These are phyloP conservation scores for Heteractis magnifica DNA, from an alignment of 92 coral and sea anemone genomes.

Conservation along the genomic window DNA sequence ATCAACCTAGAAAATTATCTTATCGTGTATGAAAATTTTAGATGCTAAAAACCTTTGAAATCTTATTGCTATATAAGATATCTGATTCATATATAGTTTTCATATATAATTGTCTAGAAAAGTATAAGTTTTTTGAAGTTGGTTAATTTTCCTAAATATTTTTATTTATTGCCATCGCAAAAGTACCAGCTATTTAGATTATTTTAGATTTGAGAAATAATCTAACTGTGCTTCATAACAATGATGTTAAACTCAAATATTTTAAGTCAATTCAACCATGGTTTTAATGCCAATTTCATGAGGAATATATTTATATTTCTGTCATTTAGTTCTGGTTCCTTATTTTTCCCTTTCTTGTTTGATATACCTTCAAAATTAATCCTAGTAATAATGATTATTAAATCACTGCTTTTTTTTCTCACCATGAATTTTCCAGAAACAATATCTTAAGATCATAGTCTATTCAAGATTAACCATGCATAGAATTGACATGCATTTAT, in stretches of 20 bases:
- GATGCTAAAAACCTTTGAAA: too few relatives aligned
- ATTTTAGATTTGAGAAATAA: neutral
- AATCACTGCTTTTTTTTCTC: neutral
- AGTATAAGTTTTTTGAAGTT: too few relatives aligned
- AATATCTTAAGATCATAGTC: neutral
- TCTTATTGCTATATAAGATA: too few relatives aligned
- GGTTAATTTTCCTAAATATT: too few relatives aligned
- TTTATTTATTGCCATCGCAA: too few relatives aligned
- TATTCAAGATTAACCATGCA: neutral
- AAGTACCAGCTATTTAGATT: neutral
- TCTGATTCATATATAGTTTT: too few relatives aligned
- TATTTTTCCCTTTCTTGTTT: neutral
- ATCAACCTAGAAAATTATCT: neutral
- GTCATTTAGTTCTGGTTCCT: neutral
- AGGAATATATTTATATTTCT: neutral
- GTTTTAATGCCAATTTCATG: neutral
- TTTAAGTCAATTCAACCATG: neutral
- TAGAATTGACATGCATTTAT: neutral
- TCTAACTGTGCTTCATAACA: neutral
- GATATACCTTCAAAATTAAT: neutral
- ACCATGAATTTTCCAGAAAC: conserved; percentile 22
- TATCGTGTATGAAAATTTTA: neutral
- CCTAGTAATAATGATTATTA: neutral
- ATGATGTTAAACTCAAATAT: neutral
- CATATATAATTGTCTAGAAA: too few relatives aligned